A percentile compares a stretch with the other conserved stretches of the same genome.
phyloP scores from a whole-genome alignment of 1,140 invertebrate genomes.

The Drosophila saltans region DNA sequence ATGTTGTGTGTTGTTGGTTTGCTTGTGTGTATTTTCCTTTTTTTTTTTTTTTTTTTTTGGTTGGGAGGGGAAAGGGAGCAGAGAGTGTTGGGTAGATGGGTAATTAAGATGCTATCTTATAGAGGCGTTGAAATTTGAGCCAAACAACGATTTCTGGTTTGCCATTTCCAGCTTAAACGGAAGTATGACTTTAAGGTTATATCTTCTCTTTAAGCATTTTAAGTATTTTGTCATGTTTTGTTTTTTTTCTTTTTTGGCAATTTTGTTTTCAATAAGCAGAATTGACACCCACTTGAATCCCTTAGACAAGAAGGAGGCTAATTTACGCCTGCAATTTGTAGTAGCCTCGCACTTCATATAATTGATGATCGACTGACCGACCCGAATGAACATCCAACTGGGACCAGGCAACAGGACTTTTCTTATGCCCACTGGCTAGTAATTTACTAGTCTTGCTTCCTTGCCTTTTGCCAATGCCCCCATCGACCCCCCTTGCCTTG shows the following conservation, averaged over 20 bases:
- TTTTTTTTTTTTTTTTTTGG: background rate
- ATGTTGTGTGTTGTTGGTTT: background rate
- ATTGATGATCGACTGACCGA: constrained; percentile 54
- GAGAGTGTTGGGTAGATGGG: constrained; percentile 40
- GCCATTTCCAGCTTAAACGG: constrained; percentile 29
- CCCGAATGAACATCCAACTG: background rate
- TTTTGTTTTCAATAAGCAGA: constrained; percentile 71
- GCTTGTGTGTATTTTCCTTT: background rate
- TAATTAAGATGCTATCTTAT: constrained; percentile 74
- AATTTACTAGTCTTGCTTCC: constrained; percentile 46
- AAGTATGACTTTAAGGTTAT: constrained; percentile 32
- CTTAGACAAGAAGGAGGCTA: constrained; percentile 36
- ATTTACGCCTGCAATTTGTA: constrained; percentile 75
- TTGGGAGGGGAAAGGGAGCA: background rate
- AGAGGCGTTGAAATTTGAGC: constrained; percentile 61
- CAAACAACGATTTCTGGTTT: constrained; percentile 43
- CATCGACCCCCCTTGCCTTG: background rate
- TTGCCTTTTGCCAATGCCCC: background rate
- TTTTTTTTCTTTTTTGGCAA: background rate
- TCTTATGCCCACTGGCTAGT: constrained; percentile 45
- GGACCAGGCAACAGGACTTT: background rate
- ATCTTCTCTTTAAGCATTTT: constrained; percentile 12
- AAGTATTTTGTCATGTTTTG: background rate
- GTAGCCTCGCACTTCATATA: constrained; percentile 62
- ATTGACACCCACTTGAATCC: constrained; percentile 49